Conservation (phyloP, 2,797 vertebrate species). For the Mormyrops boulengeri region DNA sequence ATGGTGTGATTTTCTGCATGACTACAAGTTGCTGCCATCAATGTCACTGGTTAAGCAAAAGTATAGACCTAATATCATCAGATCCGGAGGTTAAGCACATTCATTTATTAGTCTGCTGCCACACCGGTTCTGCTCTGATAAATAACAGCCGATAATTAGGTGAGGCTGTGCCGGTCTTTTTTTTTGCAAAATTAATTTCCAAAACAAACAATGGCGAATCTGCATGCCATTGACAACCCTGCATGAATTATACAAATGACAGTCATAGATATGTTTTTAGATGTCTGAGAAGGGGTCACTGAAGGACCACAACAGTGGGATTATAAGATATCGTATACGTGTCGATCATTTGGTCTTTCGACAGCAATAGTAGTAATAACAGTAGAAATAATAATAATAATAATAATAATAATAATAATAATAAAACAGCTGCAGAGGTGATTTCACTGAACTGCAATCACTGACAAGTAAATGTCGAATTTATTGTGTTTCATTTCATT, state of each 20-base stretch:
- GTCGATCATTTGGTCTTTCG: not conserved
- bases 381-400: not conserved
- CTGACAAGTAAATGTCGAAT: not conserved
- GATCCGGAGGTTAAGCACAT: slow-evolving; percentile 40
- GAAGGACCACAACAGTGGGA: not conserved
- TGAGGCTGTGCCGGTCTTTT: slow-evolving; percentile 28
- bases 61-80: slow-evolving; percentile 29
- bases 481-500: not conserved
- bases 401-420: not conserved
- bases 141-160: slow-evolving; percentile 35
- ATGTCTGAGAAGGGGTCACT: not conserved
- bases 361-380: not conserved
- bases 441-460: not conserved
- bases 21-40: slow-evolving; percentile 22
- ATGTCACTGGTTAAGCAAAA: slow-evolving; percentile 29
- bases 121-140: slow-evolving; percentile 31
- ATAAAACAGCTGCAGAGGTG: not conserved
- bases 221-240: slow-evolving; percentile 22
- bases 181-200: slow-evolving; percentile 36
- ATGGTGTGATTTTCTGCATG: slow-evolving; percentile 38
- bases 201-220: slow-evolving; percentile 38
- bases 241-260: slow-evolving; percentile 20
- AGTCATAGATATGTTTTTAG: not conserved
- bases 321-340: not conserved
- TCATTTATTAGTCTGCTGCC: slow-evolving; percentile 41